phyloP scores from a whole-genome alignment of 2,797 vertebrate species.

The Cercopithecus mitis region DNA sequence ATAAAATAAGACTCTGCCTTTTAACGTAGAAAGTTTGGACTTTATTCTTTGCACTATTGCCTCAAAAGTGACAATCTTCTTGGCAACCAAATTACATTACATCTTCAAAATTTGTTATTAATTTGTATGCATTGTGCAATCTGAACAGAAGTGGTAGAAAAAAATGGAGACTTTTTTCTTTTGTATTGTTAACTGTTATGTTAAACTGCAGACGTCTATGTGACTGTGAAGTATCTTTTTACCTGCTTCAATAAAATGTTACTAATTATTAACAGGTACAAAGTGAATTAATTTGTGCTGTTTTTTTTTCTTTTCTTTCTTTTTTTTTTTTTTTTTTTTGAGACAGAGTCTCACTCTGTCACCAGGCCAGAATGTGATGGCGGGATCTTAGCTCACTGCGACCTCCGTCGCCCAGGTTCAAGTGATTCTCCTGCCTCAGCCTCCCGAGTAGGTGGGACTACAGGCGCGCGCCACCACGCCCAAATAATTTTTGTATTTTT shows the following conservation, averaged over 20 bases:
- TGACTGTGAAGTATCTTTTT: constrained; percentile 74
- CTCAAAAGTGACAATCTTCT: constrained; percentile 48
- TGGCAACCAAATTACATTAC: background rate
- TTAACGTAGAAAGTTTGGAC: constrained; percentile 56
- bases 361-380: too few species aligned
- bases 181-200: constrained; percentile 61
- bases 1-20: constrained; percentile 17
- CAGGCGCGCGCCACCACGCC: rapidly evolving
- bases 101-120: constrained; percentile 52
- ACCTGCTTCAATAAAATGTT: constrained; percentile 66
- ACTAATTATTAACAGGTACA: constrained; percentile 78
- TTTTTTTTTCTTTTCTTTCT: background rate
- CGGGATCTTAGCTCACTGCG: too few species aligned
- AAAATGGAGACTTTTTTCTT: constrained; percentile 67
- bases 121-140: constrained; percentile 55
- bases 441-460: too few species aligned
- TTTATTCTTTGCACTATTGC: constrained; percentile 2
- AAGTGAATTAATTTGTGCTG: constrained; percentile 63
- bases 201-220: constrained; percentile 70
- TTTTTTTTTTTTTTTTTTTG: background rate
- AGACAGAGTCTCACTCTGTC: too few species aligned
- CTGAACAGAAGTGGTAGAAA: constrained; percentile 69
- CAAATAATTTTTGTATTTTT: too few species aligned
- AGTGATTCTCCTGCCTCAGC: too few species aligned
- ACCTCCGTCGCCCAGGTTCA: too few species aligned